These are phyloP conservation scores for Chymomyza procnemis DNA, from an alignment of 2,888 invertebrate genomes.

Conservation along the genomic window DNA sequence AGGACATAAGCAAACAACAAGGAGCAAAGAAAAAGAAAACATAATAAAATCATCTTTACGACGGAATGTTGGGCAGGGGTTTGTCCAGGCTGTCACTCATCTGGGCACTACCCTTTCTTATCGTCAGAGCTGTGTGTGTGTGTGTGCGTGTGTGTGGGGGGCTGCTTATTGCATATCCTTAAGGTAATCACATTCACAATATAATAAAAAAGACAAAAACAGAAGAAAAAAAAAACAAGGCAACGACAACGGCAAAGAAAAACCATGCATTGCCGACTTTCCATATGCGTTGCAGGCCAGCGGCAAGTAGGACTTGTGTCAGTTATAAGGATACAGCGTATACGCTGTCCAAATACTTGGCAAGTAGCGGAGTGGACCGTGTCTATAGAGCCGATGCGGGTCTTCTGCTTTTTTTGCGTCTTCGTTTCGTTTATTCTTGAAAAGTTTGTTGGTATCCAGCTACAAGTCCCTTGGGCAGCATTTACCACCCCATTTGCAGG, in stretches of 20 bases:
- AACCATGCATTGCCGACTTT: neutral
- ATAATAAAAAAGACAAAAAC: slow-evolving; percentile 65
- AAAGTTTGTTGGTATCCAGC: slow-evolving; percentile 76
- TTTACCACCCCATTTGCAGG: slow-evolving; percentile 77
- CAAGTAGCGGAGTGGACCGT: slow-evolving; percentile 23
- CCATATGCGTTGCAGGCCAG: slow-evolving; percentile 51
- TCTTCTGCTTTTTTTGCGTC: slow-evolving; percentile 29
- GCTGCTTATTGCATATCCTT: slow-evolving; percentile 68
- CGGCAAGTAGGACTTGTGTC: slow-evolving; percentile 41
- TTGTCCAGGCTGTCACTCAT: slow-evolving; percentile 14
- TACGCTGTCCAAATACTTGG: slow-evolving; percentile 24
- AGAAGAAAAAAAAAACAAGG: slow-evolving; percentile 72
- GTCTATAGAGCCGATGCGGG: slow-evolving; percentile 26
- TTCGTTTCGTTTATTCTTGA: slow-evolving; percentile 58
- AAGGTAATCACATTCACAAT: slow-evolving; percentile 74
- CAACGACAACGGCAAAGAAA: neutral
- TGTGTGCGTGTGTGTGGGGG: slow-evolving; percentile 42
- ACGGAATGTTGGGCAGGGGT: slow-evolving; percentile 41
- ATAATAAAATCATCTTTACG: slow-evolving; percentile 21
- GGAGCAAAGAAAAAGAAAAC: neutral
- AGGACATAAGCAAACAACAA: neutral
- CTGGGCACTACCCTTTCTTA: slow-evolving; percentile 1
- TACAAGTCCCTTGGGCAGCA: slow-evolving; percentile 78
- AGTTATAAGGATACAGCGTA: slow-evolving; percentile 24
- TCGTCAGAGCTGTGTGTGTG: neutral